Evolutionary conservation across 2,113 vertebrate species (phyloP), one percentile per base, ranked within the genome.

Genomic region (Corythoichthys haematopterus): DNA sequence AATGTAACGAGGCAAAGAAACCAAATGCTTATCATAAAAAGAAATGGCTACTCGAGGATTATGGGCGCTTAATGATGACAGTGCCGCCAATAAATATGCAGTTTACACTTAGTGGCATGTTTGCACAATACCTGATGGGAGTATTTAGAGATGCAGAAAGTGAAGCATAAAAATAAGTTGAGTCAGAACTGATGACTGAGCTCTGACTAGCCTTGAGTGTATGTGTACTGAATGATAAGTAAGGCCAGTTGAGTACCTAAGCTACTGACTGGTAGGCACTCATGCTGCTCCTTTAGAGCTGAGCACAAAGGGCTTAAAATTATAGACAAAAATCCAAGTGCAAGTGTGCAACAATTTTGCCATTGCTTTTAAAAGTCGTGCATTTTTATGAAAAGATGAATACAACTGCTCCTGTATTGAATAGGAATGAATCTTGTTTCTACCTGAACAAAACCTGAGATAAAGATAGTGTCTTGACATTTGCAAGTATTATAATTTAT

Each of bases 1-100:
- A 64, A 66, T 43, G 74, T 81, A 81, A 86, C 71, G 64, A 74
- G 72, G 35, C 74, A 63, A 65, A 43, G 40, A 2, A 43, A 74
- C 63, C 79, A 72, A 86, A 81, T 73, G 72, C 77, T 83, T 65
- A 76, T 81, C 80, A 80, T 83, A 77, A 87, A 84, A 79, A 80
- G 79, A 71, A 80, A 83, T 77, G 69, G 77, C 77, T 80, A 74
- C 71, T 85, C 65, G 16, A 85, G 78, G 85, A 82, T 88, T 87
- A 80, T 69, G 77, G 74, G 83, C 77, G 76, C 77, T 79, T 85
- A 85, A 85, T 79, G 74, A 85, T 85, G 74, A 69, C 75, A 70
- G 66, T 47, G 71, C 55, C 28, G 65, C 72, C 80, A 85, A 76
- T 87, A 82, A 84, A 68, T 66, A 62, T 62, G 75, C 71, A 59